Percentiles rank a stretch among this genome's conserved stretches.
Conservation (phyloP, 2,113 vertebrate genomes). For the Drymodes brunneopygia region DNA sequence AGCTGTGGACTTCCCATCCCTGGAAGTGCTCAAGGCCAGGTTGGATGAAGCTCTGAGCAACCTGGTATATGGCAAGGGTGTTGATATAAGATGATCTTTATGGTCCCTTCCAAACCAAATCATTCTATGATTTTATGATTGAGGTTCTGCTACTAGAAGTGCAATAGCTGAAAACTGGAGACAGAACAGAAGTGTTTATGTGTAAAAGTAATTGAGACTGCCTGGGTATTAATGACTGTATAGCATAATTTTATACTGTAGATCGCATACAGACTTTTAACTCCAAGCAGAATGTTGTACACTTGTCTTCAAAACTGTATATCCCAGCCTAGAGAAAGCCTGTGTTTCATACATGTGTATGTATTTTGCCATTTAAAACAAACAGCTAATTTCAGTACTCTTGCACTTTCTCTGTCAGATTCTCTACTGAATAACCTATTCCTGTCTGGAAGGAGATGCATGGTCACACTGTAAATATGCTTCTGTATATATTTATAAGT, state of each 20-base stretch:
- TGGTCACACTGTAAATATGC: background rate
- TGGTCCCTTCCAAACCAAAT: background rate
- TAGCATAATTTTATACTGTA: background rate
- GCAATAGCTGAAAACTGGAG: background rate
- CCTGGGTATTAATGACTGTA: background rate
- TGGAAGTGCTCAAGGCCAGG: background rate
- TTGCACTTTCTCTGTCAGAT: background rate
- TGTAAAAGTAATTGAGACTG: background rate
- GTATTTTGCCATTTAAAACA: background rate
- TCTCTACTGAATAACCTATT: background rate
- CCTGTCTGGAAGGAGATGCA: background rate
- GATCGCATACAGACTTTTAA: background rate
- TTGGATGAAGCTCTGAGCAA: background rate
- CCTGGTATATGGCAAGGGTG: background rate
- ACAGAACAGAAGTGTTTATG: background rate
- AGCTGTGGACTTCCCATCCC: background rate
- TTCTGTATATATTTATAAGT: background rate
- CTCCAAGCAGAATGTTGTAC: background rate
- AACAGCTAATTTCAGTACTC: background rate
- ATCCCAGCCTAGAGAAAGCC: background rate
- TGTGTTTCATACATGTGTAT: background rate
- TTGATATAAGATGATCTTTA: background rate
- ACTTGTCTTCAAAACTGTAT: background rate
- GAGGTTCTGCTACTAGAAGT: background rate
- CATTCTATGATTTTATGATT: background rate